Evolutionary conservation across 2,113 vertebrate species (phyloP).

Genomic region (Cnemophilus loriae): DNA sequence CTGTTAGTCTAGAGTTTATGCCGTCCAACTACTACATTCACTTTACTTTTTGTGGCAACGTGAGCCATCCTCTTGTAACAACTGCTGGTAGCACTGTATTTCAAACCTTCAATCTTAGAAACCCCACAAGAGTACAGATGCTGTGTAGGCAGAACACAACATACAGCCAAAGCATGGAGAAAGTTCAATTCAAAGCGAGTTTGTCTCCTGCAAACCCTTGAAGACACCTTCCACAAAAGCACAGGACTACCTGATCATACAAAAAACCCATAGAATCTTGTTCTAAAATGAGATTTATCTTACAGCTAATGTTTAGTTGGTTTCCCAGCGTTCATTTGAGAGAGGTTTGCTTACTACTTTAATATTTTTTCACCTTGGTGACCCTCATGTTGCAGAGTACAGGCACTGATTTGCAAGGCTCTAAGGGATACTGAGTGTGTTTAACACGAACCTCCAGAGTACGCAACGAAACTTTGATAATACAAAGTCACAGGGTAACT

Average conservation of each 20-base stretch:
- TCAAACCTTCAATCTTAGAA: background rate
- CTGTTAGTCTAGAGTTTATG: background rate
- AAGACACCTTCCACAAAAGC: background rate
- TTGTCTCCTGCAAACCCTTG: background rate
- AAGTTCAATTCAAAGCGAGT: background rate
- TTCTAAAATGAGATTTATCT: background rate
- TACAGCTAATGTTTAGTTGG: background rate
- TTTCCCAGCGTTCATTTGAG: background rate
- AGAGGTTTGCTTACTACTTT: background rate
- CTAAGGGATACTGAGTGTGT: background rate
- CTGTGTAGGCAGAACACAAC: background rate
- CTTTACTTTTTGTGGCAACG: background rate
- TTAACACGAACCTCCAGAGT: background rate
- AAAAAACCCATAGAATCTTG: fast-evolving
- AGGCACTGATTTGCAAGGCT: background rate
- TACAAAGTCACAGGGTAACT: background rate
- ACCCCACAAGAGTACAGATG: background rate
- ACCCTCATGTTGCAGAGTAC: background rate
- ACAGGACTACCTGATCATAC: background rate
- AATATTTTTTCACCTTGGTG: background rate
- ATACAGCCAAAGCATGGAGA: background rate
- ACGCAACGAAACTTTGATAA: background rate
- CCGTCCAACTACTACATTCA: background rate
- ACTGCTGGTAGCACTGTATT: background rate
- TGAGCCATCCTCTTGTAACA: background rate